Conservation (phyloP, 2,797 vertebrate species). For the Sebastes reedi region DNA sequence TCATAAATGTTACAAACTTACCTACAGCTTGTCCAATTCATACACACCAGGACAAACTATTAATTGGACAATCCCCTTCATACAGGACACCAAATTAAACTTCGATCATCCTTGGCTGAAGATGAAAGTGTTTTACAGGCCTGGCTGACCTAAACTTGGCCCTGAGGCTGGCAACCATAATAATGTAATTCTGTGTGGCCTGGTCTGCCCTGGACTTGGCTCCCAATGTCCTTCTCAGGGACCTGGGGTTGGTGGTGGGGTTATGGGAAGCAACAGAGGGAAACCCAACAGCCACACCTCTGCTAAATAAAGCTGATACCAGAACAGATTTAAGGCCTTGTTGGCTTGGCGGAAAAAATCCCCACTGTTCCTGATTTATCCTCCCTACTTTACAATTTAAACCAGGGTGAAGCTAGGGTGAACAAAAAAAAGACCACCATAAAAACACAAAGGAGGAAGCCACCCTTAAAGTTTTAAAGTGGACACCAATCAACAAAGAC, state of each 20-base stretch:
- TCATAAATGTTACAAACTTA: constrained; percentile 7
- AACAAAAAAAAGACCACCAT: constrained; percentile 49
- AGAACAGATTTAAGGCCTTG: constrained; percentile 52
- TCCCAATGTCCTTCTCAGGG: constrained; percentile 46
- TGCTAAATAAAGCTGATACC: constrained; percentile 73
- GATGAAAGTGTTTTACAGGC: constrained; percentile 9
- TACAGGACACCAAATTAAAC: background rate
- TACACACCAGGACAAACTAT: background rate
- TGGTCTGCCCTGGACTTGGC: constrained; percentile 33
- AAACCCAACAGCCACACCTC: constrained; percentile 74
- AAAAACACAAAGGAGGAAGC: constrained; percentile 51
- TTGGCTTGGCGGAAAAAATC: constrained; percentile 62
- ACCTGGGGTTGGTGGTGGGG: constrained; percentile 48
- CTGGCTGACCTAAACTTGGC: constrained; percentile 17
- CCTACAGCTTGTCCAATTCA: background rate
- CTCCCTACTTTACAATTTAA: constrained; percentile 71
- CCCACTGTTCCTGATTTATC: constrained; percentile 57
- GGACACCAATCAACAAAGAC: constrained; percentile 59
- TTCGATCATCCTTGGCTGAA: background rate
- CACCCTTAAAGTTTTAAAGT: constrained; percentile 45
- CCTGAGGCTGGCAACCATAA: background rate
- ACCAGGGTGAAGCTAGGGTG: constrained; percentile 58
- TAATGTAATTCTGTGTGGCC: constrained; percentile 61
- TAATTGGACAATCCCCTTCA: background rate
- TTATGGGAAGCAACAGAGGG: constrained; percentile 58